Evolutionary conservation across 2,888 invertebrate genomes (phyloP), one percentile per base, ranked within the genome.

Genomic region (Platyscelio sp.): DNA sequence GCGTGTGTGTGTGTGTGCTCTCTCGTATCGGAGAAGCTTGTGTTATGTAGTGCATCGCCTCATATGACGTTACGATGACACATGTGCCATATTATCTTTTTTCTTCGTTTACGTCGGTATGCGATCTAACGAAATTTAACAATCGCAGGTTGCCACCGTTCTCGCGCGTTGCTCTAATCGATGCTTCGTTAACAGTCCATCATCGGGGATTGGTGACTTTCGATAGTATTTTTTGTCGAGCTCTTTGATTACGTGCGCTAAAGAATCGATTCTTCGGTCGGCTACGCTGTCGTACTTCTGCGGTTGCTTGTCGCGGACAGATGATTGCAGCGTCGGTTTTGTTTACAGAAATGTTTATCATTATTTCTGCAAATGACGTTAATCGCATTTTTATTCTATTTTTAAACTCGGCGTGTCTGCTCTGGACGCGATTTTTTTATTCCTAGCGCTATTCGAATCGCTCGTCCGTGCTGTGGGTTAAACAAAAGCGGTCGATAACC

Each of bases 21-120:
- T 67, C 83, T 77, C 77, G 65, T 71, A 74, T 67, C 74, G 77
- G 77, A 67, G 77, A 83, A 72, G 77, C 83, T 83, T 83, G 77
- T 74, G 83, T 83, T 72, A 77, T 78, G 77, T 78, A 78, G 83
- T 78, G 77, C 77, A 83, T 83, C 83, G 83, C 74, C 83, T 78
- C 77, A 61, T 83, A 72, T 83, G 77, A 83, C 83, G 77, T 83
- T 78, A 65, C 77, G 83, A 83, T 83, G 83, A 78, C 77, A 83
- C 76, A 82, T 77, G 82, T 82, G 67, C 77, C 82, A 72, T 54
- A 77, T 82, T 77, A 60, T 51, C 67, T 58, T 56, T 76, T 81
- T 58, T 61, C 56, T 58, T 67, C 46, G 49, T 67, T 49, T 40
- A 65, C 58, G 46, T 58, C 33, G 65, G 27, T 49, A 54, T 33